Percentiles rank a stretch among this genome's conserved stretches.
Evolutionary conservation across 23 tunicate species (phyloP).

Genomic region (Botrylloides violaceus): DNA sequence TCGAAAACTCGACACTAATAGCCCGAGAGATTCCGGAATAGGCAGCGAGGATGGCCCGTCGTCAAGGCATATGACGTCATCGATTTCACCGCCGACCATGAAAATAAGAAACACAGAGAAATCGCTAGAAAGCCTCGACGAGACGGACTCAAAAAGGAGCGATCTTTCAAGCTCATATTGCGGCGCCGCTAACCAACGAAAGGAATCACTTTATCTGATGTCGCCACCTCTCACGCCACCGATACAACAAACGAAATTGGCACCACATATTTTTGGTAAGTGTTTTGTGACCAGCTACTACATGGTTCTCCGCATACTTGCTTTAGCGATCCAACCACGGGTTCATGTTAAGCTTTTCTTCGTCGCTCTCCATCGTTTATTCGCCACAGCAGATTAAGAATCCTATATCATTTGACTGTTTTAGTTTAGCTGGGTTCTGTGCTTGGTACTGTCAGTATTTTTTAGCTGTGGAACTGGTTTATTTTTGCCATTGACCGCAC

Average conservation of each 20-base stretch:
- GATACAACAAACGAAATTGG: background rate
- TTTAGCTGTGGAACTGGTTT: background rate
- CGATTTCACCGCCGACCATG: conserved; percentile 10
- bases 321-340: no score
- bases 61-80: conserved; percentile 2
- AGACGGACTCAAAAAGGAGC: background rate
- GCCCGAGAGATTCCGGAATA: conserved; percentile 20
- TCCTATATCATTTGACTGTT: background rate
- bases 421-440: background rate
- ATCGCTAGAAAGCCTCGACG: conserved; percentile 12
- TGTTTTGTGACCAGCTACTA: background rate
- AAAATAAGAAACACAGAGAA: background rate
- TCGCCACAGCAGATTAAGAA: no score
- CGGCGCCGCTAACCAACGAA: background rate
- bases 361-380: no score
- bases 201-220: background rate
- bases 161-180: background rate
- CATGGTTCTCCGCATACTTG: no score
- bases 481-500: background rate
- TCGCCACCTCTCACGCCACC: conserved; percentile 25
- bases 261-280: conserved; percentile 25
- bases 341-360: no score
- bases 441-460: background rate
- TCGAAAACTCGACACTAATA: conserved; percentile 18
- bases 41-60: conserved; percentile 19